These are phyloP conservation scores for Phania funesta DNA, from an alignment of 2,888 invertebrate species.

Conservation along the genomic window DNA sequence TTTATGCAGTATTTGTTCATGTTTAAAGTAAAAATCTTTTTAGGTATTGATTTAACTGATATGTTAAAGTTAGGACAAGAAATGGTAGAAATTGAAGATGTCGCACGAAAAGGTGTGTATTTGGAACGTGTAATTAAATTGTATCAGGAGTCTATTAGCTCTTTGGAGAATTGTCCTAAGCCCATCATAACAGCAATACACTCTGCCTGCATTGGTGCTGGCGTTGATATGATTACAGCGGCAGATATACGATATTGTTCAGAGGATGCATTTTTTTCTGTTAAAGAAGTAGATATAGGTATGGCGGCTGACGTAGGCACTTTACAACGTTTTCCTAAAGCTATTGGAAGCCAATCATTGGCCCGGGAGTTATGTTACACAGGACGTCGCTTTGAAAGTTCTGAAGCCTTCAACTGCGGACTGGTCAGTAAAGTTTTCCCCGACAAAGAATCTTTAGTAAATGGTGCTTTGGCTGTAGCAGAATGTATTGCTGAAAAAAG, in stretches of 20 bases:
- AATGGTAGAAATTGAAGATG: slow-evolving; percentile 85
- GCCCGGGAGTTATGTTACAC: slow-evolving; percentile 94
- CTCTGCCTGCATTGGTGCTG: slow-evolving; percentile 94
- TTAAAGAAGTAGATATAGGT: slow-evolving; percentile 93
- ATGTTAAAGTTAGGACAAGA: slow-evolving; percentile 76
- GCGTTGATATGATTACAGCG: slow-evolving; percentile 92
- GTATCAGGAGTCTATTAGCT: slow-evolving; percentile 89
- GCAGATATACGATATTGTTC: slow-evolving; percentile 96
- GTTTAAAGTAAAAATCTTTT: background rate
- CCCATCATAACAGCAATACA: slow-evolving; percentile 95
- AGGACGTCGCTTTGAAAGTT: slow-evolving; percentile 88
- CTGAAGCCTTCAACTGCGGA: slow-evolving; percentile 91
- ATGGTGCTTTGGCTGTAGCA: slow-evolving; percentile 87
- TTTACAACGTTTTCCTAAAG: slow-evolving; percentile 94
- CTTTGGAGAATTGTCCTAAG: slow-evolving; percentile 93
- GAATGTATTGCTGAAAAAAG: slow-evolving; percentile 91
- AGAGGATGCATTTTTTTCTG: slow-evolving; percentile 92
- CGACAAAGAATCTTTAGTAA: slow-evolving; percentile 82
- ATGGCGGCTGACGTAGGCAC: slow-evolving; percentile 98
- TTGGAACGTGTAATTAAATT: slow-evolving; percentile 84
- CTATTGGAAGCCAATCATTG: slow-evolving; percentile 91
- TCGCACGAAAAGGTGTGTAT: slow-evolving; percentile 87
- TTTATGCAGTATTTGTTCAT: background rate
- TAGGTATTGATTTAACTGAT: slow-evolving; percentile 83
- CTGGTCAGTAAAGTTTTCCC: slow-evolving; percentile 85